A percentile compares a stretch with the other conserved stretches of the same genome.
These are phyloP conservation scores for Apamea crenata DNA, from an alignment of 2,888 invertebrate genomes.

Conservation along the genomic window DNA sequence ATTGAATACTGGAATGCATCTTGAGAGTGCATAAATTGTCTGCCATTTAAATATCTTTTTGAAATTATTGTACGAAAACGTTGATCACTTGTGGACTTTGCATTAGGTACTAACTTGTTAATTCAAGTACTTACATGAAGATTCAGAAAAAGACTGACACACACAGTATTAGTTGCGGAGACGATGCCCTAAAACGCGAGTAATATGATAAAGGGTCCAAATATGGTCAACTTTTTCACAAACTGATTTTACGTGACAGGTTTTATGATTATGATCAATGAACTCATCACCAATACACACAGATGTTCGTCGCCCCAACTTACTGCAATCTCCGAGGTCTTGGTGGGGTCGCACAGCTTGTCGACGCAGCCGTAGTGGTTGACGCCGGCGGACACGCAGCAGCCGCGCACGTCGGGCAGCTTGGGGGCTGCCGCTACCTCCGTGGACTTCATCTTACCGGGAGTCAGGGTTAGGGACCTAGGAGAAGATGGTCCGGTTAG, in stretches of 20 bases:
- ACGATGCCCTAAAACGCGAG: too few species aligned
- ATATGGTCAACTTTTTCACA: background rate
- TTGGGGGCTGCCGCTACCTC: constrained; percentile 91
- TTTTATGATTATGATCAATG: constrained; percentile 4
- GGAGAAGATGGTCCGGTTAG: too few species aligned
- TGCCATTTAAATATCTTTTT: background rate
- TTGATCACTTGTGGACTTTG: background rate
- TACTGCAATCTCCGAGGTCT: constrained; percentile 87
- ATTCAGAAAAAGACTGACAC: background rate
- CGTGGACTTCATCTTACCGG: constrained; percentile 91
- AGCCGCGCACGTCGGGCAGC: constrained; percentile 93
- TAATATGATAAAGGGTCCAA: background rate
- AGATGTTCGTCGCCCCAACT: constrained; percentile 66
- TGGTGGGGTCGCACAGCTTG: constrained; percentile 94
- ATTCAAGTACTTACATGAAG: background rate
- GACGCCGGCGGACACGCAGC: constrained; percentile 93
- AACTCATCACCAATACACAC: constrained; percentile 28
- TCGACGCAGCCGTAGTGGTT: constrained; percentile 94
- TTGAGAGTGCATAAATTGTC: background rate
- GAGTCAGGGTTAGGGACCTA: constrained; percentile 92
- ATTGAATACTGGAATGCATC: background rate
- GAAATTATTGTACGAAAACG: background rate
- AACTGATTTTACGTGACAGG: background rate
- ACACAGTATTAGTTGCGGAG: too few species aligned
- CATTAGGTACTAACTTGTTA: background rate